phyloP scores from a whole-genome alignment of 2,113 vertebrate genomes.

The Peromyscus californicus region DNA sequence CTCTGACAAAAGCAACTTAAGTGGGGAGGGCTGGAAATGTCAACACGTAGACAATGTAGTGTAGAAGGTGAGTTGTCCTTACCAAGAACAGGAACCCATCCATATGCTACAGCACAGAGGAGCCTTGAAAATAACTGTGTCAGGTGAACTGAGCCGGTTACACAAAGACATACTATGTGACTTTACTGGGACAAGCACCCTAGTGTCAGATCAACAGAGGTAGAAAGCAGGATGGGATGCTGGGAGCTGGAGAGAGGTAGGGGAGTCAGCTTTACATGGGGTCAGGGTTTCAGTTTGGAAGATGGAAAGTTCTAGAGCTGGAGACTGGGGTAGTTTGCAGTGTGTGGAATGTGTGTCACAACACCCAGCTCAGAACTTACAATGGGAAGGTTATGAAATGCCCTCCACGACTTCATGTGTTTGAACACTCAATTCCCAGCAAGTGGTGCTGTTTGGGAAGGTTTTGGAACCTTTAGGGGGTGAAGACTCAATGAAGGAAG shows the following conservation, averaged over 20 bases:
- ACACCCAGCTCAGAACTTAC: neutral
- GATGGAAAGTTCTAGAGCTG: neutral
- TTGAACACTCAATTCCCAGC: neutral
- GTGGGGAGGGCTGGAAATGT: neutral
- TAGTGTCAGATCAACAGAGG: neutral
- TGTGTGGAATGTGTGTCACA: neutral
- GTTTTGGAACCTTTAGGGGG: neutral
- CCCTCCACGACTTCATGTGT: neutral
- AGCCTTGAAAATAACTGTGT: neutral
- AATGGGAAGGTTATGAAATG: neutral
- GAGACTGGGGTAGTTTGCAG: neutral
- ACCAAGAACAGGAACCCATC: neutral
- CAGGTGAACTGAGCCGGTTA: neutral
- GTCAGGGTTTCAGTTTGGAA: neutral
- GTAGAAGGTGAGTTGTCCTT: neutral
- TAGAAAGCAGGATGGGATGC: neutral
- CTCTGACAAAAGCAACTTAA: neutral
- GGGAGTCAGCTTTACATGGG: neutral
- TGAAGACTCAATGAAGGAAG: neutral
- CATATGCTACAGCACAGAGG: neutral
- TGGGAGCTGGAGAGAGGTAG: neutral
- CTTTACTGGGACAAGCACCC: neutral
- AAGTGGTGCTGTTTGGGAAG: neutral
- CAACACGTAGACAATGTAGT: neutral
- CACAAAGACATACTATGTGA: neutral